These are phyloP conservation scores for Theretra japonica DNA, from an alignment of 2,888 invertebrate genomes.

Conservation along the genomic window DNA sequence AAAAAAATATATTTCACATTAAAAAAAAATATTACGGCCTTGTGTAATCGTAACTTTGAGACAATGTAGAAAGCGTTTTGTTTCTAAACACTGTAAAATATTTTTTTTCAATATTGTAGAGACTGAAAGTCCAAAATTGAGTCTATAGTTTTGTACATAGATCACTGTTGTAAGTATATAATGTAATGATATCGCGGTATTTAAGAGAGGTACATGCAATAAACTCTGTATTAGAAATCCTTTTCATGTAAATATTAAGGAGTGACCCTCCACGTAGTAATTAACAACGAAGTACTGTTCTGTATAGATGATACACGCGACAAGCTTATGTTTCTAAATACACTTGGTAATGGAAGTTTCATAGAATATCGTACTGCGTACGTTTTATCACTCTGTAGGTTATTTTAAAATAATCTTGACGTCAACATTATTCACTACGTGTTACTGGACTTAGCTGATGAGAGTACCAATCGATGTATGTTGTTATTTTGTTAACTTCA, in stretches of 20 bases:
- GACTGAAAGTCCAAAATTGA: conserved; percentile 84
- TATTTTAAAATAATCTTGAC: conserved; percentile 25
- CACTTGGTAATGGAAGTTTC: conserved; percentile 25
- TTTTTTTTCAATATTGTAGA: conserved; percentile 75
- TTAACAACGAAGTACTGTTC: conserved; percentile 38
- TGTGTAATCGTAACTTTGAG: conserved; percentile 72
- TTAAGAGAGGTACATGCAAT: conserved; percentile 80
- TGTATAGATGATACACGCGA: conserved; percentile 23
- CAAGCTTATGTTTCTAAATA: conserved; percentile 24
- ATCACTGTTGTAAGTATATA: conserved; percentile 82
- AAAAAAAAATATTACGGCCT: conserved; percentile 68
- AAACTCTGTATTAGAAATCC: conserved; percentile 79
- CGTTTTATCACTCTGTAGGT: conserved; percentile 20
- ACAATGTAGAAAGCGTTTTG: conserved; percentile 64
- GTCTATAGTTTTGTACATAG: conserved; percentile 84
- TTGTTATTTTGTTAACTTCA: conserved; percentile 63
- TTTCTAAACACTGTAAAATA: conserved; percentile 70
- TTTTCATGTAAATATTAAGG: conserved; percentile 72
- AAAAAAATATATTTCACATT: conserved; percentile 31
- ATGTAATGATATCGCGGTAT: conserved; percentile 75
- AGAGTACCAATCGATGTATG: conserved; percentile 35
- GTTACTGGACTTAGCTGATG: conserved; percentile 13
- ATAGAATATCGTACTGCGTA: conserved; percentile 15
- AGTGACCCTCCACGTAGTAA: conserved; percentile 51
- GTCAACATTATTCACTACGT: conserved; percentile 18